A percentile compares a stretch with the other conserved stretches of the same genome.
These are phyloP conservation scores for Drosophila yakuba DNA, from an alignment of 1,140 invertebrate species.

Conservation along the genomic window DNA sequence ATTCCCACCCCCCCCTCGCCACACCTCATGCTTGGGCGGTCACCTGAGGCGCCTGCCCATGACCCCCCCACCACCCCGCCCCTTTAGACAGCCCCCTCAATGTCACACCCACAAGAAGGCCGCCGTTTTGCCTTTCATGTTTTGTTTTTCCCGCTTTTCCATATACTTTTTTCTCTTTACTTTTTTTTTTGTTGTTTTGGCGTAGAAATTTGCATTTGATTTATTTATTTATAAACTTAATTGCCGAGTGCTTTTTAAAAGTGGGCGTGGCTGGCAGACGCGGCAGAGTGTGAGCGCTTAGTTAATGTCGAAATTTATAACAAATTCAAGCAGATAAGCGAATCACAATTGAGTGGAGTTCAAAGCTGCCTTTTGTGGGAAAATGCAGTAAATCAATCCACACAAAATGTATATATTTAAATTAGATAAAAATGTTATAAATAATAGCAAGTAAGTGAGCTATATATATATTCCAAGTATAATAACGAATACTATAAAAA, in stretches of 20 bases:
- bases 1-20: neutral
- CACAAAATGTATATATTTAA: no score
- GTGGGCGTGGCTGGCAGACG: neutral
- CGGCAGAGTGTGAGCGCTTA: constrained; percentile 20
- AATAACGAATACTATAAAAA: no score
- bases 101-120: constrained; percentile 70
- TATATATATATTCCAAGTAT: no score
- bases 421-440: no score
- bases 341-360: neutral
- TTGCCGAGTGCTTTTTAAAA: constrained; percentile 32
- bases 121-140: constrained; percentile 44
- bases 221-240: constrained; percentile 82
- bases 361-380: neutral
- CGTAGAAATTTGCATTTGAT: constrained; percentile 57
- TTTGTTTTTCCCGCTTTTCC: constrained; percentile 2
- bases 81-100: neutral
- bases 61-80: neutral
- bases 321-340: constrained; percentile 7
- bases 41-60: constrained; percentile 62
- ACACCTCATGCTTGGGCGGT: constrained; percentile 66
- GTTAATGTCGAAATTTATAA: constrained; percentile 7
- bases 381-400: no score
- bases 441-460: no score
- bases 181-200: constrained; percentile 10
- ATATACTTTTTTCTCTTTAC: neutral